phyloP scores from a whole-genome alignment of 2,797 vertebrate genomes.

The Lacerta agilis region DNA sequence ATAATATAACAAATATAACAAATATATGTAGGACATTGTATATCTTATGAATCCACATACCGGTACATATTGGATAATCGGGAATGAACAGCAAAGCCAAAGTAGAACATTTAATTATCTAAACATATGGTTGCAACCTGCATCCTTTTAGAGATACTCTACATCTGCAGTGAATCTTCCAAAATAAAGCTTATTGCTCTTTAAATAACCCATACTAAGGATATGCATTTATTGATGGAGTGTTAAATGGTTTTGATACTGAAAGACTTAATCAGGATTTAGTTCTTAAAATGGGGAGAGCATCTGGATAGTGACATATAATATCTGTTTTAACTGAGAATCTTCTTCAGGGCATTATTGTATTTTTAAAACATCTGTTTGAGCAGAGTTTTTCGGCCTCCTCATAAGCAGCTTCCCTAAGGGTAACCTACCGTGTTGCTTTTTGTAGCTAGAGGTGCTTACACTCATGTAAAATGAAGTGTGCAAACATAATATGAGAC shows the following conservation, averaged over 20 bases:
- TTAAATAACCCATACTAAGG: not conserved
- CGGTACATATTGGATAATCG: constrained; percentile 1
- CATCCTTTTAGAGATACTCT: constrained; percentile 12
- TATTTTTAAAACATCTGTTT: constrained; percentile 27
- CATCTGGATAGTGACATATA: constrained; percentile 16
- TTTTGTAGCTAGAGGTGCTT: not conserved
- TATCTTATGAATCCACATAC: not conserved
- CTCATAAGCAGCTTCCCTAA: not conserved
- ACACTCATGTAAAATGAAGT: not conserved
- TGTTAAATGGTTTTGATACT: not conserved
- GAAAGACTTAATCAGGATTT: not conserved
- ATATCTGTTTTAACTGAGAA: constrained; percentile 8
- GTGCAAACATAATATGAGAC: not conserved
- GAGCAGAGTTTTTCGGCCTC: not conserved
- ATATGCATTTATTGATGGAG: not conserved
- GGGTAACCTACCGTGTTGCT: not conserved
- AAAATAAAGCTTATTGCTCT: not conserved
- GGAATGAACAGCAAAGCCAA: constrained; percentile 21
- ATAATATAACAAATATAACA: constrained; percentile 5
- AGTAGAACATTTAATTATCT: not conserved
- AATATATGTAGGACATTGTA: not conserved
- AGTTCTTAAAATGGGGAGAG: constrained; percentile 16
- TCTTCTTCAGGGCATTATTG: not conserved
- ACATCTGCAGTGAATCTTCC: not conserved
- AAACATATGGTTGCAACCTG: not conserved